Evolutionary conservation across 2,797 vertebrate genomes (phyloP), one percentile per base, ranked within the genome.

Genomic region (Limnodromus scolopaceus): DNA sequence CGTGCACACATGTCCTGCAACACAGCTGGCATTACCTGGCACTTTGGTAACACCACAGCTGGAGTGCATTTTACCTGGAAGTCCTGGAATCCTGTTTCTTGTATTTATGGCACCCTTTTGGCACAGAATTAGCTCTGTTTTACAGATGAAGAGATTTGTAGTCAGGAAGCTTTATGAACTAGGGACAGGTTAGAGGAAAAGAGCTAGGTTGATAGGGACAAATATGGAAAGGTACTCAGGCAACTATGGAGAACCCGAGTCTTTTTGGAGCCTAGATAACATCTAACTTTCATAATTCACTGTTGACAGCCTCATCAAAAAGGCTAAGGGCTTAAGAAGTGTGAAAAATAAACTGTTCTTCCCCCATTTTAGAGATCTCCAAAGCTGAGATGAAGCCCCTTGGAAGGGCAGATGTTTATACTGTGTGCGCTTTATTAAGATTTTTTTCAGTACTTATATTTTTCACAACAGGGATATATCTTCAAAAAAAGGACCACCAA

Each of bases 1-100:
- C 23, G 12, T 5, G 6, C 32, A 6, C 34, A 10, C 13, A 7
- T 24, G 13, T 6, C 66, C 46, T 28, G 41, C 51, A 53, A 16
- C 22, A 11, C 0, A 1, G 6, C 12, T 22, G 25, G 53, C 60
- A 6, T 39, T n/a, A 34, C 18, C 25, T 15, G 25, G 12, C 51
- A 43, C 13, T 14, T 3, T 3, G 32, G 87, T 18, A 77, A 39
- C 27, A 54, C 13, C 39, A n/a, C 3, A 19, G 54, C 14, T 41
- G 30, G 23, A 1, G 4, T 8, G 18, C 0, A 0, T 66, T 55
- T 60, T 55, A 17, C 38, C 72, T 82, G n/a, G 10, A 83, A 63
- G 19, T 12, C 34, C 12, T 39, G 19, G 15, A 65, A 41, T 34
- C 3, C 8, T 4, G 0, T 45, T 74, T 75, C 34, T 85, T 58